A percentile compares a stretch with the other conserved stretches of the same genome.
Conservation (phyloP, 2,888 invertebrate genomes). For the Drosophila merina region DNA sequence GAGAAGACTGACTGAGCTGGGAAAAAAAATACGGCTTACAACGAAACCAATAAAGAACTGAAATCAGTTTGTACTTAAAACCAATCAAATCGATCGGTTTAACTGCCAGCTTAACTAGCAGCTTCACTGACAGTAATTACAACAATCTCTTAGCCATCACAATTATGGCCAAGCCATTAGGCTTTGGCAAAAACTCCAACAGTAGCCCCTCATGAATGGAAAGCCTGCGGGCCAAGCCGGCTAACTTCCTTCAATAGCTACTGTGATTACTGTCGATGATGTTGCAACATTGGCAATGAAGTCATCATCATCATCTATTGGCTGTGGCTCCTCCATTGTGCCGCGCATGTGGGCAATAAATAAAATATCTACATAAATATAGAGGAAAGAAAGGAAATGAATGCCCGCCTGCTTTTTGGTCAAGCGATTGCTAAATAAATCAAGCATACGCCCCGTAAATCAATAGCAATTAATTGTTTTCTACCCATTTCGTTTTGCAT, state of each 20-base stretch:
- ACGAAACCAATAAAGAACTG: not conserved
- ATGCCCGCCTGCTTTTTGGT: constrained; percentile 43
- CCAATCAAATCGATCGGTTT: not conserved
- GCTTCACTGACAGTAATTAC: constrained; percentile 21
- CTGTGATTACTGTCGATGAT: constrained; percentile 33
- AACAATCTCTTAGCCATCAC: constrained; percentile 17
- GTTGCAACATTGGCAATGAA: constrained; percentile 48
- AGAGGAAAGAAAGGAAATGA: constrained; percentile 27
- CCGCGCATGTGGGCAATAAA: constrained; percentile 40
- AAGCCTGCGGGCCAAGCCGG: constrained; percentile 16
- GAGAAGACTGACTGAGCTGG: constrained; percentile 3
- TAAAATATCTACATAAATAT: constrained; percentile 26
- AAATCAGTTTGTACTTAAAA: not conserved
- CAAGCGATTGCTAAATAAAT: constrained; percentile 51
- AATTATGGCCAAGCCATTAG: constrained; percentile 21
- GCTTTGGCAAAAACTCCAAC: constrained; percentile 6
- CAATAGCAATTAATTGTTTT: constrained; percentile 61
- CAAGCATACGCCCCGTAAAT: constrained; percentile 68
- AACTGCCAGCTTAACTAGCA: constrained; percentile 12
- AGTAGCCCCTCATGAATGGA: constrained; percentile 13
- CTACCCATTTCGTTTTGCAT: constrained; percentile 38
- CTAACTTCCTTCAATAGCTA: constrained; percentile 34
- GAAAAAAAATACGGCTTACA: constrained; percentile 18
- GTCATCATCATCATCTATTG: constrained; percentile 45
- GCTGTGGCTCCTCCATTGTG: constrained; percentile 15